Evolutionary conservation across 2,113 vertebrate species (phyloP).

Genomic region (Strix aluco): DNA sequence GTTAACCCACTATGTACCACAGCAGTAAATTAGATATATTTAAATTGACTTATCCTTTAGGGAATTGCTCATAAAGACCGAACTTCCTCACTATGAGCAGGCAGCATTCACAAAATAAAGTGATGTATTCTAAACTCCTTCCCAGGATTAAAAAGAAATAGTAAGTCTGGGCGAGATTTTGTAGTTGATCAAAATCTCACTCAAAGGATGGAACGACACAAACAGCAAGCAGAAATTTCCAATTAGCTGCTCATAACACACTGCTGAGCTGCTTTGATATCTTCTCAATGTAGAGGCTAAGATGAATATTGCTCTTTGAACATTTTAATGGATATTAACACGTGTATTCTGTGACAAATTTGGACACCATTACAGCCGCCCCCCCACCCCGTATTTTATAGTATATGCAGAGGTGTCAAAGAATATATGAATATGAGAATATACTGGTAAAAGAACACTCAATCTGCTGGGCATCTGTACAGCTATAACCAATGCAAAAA

Average conservation of each 20-base stretch:
- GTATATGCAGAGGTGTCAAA: neutral
- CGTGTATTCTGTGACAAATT: neutral
- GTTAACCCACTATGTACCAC: neutral
- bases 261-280: slow-evolving; percentile 7
- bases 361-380: neutral
- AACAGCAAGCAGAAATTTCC: slow-evolving; percentile 5
- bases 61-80: neutral
- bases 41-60: neutral
- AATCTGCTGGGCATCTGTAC: neutral
- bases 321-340: slow-evolving; percentile 33
- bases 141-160: neutral
- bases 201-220: neutral
- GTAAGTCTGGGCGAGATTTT: neutral
- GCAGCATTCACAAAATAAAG: neutral
- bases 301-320: slow-evolving; percentile 47
- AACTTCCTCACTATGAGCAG: neutral
- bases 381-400: neutral
- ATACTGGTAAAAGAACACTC: neutral
- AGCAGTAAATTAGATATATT: neutral
- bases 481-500: neutral
- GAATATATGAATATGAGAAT: neutral
- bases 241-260: neutral
- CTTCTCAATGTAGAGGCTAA: neutral
- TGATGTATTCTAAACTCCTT: neutral
- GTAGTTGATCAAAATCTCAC: slow-evolving; percentile 1